phyloP scores from a whole-genome alignment of 2,888 invertebrate species.

The Beris chalybata region DNA sequence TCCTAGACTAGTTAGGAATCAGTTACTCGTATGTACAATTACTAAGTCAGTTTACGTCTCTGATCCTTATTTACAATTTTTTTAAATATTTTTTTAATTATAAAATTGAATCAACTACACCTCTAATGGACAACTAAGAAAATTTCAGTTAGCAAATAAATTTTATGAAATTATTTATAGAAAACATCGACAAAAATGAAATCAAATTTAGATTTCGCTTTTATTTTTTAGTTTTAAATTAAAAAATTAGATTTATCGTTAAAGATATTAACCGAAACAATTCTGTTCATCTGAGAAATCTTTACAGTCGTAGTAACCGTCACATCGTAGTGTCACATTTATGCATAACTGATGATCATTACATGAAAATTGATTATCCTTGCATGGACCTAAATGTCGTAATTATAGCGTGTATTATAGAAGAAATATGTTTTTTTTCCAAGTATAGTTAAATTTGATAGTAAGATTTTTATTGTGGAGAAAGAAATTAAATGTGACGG shows the following conservation, averaged over 20 bases:
- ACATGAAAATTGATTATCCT: slow-evolving; percentile 70
- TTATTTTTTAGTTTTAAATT: neutral
- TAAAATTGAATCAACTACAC: too few species aligned
- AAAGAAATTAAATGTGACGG: neutral
- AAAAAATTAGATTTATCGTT: neutral
- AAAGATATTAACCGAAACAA: slow-evolving; percentile 65
- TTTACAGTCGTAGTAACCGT: slow-evolving; percentile 87
- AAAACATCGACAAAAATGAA: too few species aligned
- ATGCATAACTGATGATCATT: slow-evolving; percentile 76
- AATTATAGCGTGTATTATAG: neutral
- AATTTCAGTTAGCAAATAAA: too few species aligned
- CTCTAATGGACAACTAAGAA: too few species aligned
- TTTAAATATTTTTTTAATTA: too few species aligned
- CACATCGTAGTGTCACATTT: slow-evolving; percentile 75
- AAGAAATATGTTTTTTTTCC: neutral
- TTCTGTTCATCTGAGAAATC: slow-evolving; percentile 90
- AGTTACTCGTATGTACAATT: too few species aligned
- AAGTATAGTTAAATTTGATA: neutral
- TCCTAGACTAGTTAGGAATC: too few species aligned
- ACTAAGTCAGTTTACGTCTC: too few species aligned
- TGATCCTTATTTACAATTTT: too few species aligned
- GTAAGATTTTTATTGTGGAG: neutral
- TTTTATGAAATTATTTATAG: too few species aligned
- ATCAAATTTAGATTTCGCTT: too few species aligned
- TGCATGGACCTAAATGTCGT: slow-evolving; percentile 58